Percentiles rank a stretch among this genome's conserved stretches.
These are phyloP conservation scores for Bungarus multicinctus DNA, from an alignment of 2,113 vertebrate species.

Conservation along the genomic window DNA sequence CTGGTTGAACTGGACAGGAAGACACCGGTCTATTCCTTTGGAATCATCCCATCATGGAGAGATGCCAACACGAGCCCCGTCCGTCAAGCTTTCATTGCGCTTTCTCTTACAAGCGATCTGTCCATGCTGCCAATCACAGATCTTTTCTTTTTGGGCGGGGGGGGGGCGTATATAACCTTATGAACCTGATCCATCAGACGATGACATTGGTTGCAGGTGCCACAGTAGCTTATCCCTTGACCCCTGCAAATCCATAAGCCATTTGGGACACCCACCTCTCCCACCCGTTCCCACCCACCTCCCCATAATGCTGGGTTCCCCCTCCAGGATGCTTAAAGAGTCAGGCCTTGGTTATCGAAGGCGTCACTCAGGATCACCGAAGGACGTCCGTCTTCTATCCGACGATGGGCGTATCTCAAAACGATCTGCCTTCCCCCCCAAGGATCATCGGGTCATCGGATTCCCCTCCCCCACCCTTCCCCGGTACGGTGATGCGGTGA, in stretches of 20 bases:
- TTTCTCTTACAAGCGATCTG: background rate
- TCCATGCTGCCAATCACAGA: background rate
- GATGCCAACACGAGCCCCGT: background rate
- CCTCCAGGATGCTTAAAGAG: background rate
- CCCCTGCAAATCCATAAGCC: background rate
- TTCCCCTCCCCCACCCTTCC: slow-evolving; percentile 4
- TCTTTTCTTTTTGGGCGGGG: background rate
- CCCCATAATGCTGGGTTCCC: slow-evolving; percentile 6
- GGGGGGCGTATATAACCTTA: background rate
- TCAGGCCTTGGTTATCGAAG: background rate
- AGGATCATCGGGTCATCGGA: background rate
- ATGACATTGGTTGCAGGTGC: background rate
- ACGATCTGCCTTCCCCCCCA: background rate
- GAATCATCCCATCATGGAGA: slow-evolving; percentile 21
- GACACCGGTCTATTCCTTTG: background rate
- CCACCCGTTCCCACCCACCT: slow-evolving; percentile 1
- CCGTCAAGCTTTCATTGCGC: background rate
- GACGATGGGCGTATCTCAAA: background rate
- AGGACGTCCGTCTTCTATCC: background rate
- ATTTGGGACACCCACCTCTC: background rate
- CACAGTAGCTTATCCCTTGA: background rate
- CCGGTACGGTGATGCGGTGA: background rate
- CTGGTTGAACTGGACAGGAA: background rate
- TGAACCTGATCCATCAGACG: background rate
- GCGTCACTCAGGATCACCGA: background rate